A percentile compares a stretch with the other conserved stretches of the same genome.
These are phyloP conservation scores for Stenopsyche tienmushanensis DNA, from an alignment of 1,140 invertebrate species.

Conservation along the genomic window DNA sequence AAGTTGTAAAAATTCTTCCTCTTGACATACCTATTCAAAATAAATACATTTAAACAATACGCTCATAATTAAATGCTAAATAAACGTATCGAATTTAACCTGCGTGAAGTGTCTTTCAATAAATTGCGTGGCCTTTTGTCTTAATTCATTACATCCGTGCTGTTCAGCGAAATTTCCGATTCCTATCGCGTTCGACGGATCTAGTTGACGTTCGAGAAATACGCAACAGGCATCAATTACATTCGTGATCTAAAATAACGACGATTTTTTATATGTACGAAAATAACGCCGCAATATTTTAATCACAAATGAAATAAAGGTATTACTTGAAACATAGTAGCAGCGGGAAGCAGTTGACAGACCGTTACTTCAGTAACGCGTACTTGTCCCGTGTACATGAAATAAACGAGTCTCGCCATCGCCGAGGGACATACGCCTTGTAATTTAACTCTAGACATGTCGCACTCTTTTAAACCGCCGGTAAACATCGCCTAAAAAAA, in stretches of 20 bases:
- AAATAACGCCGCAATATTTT: neutral
- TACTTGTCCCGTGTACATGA: constrained; percentile 90
- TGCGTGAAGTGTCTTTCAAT: constrained; percentile 88
- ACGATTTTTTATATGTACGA: constrained; percentile 3
- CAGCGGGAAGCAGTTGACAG: constrained; percentile 84
- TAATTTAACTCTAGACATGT: constrained; percentile 80
- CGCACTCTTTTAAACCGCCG: constrained; percentile 80
- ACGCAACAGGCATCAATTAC: constrained; percentile 89
- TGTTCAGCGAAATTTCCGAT: constrained; percentile 91
- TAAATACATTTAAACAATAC: neutral
- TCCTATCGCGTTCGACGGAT: constrained; percentile 91
- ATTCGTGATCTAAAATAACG: constrained; percentile 68
- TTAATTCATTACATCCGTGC: constrained; percentile 81
- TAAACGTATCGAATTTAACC: constrained; percentile 48
- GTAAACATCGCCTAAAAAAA: constrained; percentile 83
- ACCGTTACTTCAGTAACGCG: constrained; percentile 88
- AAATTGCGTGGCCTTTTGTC: constrained; percentile 83
- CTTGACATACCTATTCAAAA: constrained; percentile 71
- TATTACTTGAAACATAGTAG: constrained; percentile 88
- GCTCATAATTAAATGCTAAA: constrained; percentile 16
- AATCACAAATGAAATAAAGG: neutral
- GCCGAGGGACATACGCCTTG: constrained; percentile 86
- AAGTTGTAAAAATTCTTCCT: constrained; percentile 87
- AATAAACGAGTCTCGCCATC: constrained; percentile 80
- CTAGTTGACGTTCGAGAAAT: constrained; percentile 85